Percentiles rank a stretch among this genome's conserved stretches.
phyloP scores from a whole-genome alignment of 2,888 invertebrate species.

The Drosophila austrosaltans region DNA sequence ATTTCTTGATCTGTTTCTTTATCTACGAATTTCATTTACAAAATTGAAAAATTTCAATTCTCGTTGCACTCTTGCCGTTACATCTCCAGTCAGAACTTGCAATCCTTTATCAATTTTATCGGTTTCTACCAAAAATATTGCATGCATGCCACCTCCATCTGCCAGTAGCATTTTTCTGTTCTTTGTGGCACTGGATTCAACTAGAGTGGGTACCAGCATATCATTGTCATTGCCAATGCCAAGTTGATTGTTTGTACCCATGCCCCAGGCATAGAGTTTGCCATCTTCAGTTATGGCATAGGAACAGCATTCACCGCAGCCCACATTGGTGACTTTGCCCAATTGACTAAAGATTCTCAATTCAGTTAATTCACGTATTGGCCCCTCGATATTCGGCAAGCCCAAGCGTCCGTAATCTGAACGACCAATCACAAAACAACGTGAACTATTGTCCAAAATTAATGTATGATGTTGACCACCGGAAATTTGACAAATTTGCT shows the following conservation, averaged over 20 bases:
- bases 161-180: conserved; percentile 86
- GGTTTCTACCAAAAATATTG: conserved; percentile 87
- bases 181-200: conserved; percentile 88
- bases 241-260: conserved; percentile 94
- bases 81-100: no score
- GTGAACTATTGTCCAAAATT: conserved; percentile 88
- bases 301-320: conserved; percentile 90
- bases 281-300: conserved; percentile 93
- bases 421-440: conserved; percentile 91
- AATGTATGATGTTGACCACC: conserved; percentile 96
- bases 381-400: conserved; percentile 87
- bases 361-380: no score
- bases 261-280: conserved; percentile 93
- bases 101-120: conserved; percentile 31
- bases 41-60: no score
- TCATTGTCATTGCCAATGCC: conserved; percentile 90
- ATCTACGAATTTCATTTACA: no score
- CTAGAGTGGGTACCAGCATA: conserved; percentile 85
- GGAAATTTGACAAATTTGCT: conserved; percentile 79
- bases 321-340: conserved; percentile 87
- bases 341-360: conserved; percentile 81
- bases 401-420: conserved; percentile 97
- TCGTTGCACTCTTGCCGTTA: no score
- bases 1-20: no score
- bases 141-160: conserved; percentile 94